Evolutionary conservation across 2,113 vertebrate genomes (phyloP).

Genomic region (Boleophthalmus pectinirostris): DNA sequence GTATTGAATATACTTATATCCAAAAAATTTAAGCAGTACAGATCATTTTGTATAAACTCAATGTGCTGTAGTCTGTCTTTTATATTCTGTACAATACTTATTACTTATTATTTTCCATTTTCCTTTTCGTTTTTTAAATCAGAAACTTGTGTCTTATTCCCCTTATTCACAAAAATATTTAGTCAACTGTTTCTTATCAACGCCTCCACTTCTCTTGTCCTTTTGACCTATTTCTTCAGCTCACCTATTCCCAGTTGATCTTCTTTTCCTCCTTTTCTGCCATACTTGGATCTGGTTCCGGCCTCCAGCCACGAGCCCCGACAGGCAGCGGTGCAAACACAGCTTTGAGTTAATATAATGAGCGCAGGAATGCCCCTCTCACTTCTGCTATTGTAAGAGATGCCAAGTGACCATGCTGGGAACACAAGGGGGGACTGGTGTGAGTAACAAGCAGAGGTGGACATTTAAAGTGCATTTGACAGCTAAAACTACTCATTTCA

Average conservation of each 20-base stretch:
- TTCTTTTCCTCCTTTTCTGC: slow-evolving; percentile 16
- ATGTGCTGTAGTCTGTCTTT: neutral
- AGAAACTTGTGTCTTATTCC: neutral
- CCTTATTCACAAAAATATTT: neutral
- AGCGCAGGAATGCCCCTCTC: slow-evolving; percentile 57
- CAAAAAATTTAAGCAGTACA: too few species aligned
- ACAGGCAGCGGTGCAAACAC: slow-evolving; percentile 46
- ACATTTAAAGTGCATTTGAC: neutral
- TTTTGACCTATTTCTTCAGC: slow-evolving; percentile 57
- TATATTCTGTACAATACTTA: neutral
- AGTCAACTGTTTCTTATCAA: slow-evolving; percentile 1
- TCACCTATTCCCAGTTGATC: slow-evolving; percentile 26
- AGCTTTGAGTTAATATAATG: slow-evolving; percentile 47
- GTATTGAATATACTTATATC: too few species aligned
- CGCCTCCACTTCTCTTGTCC: slow-evolving; percentile 40
- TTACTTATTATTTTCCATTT: neutral
- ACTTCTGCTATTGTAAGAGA: slow-evolving; percentile 31
- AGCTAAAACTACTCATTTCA: too few species aligned
- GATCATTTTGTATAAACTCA: neutral
- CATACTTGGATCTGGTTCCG: slow-evolving; percentile 39
- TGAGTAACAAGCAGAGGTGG: neutral
- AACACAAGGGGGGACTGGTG: slow-evolving; percentile 13
- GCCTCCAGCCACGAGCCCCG: slow-evolving; percentile 60
- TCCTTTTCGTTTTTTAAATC: neutral
- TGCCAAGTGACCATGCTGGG: slow-evolving; percentile 44